Conservation (phyloP, 2,888 invertebrate genomes). For the Labia minor region DNA sequence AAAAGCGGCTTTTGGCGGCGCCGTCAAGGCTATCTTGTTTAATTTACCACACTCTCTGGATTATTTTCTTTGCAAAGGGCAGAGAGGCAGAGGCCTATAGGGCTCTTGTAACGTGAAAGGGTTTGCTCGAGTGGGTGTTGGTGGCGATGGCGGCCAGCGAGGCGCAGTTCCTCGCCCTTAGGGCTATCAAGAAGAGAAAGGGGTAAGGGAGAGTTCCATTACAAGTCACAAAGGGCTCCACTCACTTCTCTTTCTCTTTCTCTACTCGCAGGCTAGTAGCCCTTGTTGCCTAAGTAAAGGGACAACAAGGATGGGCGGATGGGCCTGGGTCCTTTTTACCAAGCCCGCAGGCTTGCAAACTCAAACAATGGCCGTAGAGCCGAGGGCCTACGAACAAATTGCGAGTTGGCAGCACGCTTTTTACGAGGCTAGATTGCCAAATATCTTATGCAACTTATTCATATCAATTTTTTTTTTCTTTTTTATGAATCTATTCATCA, state of each 20-base stretch:
- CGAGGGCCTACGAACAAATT: neutral
- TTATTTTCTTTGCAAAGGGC: conserved; percentile 13
- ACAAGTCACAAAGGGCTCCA: conserved; percentile 1
- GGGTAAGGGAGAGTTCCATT: conserved; percentile 13
- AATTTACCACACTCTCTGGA: neutral
- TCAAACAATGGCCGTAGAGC: neutral
- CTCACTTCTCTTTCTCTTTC: neutral
- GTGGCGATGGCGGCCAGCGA: neutral
- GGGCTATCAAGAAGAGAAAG: neutral
- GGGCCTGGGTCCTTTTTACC: neutral
- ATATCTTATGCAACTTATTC: neutral
- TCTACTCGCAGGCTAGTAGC: neutral
- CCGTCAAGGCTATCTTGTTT: neutral
- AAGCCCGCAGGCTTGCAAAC: neutral
- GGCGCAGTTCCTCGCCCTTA: conserved; percentile 13
- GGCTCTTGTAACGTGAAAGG: neutral
- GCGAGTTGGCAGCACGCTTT: neutral
- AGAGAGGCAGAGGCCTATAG: neutral
- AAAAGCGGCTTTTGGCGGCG: too few relatives aligned
- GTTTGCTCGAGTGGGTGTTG: neutral
- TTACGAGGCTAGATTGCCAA: neutral
- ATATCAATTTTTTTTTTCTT: neutral
- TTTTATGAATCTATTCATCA: neutral
- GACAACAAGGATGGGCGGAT: neutral
- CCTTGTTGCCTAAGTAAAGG: conserved; percentile 5